Evolutionary conservation across 2,888 invertebrate species (phyloP).

Genomic region (Nymphalis polychloros): DNA sequence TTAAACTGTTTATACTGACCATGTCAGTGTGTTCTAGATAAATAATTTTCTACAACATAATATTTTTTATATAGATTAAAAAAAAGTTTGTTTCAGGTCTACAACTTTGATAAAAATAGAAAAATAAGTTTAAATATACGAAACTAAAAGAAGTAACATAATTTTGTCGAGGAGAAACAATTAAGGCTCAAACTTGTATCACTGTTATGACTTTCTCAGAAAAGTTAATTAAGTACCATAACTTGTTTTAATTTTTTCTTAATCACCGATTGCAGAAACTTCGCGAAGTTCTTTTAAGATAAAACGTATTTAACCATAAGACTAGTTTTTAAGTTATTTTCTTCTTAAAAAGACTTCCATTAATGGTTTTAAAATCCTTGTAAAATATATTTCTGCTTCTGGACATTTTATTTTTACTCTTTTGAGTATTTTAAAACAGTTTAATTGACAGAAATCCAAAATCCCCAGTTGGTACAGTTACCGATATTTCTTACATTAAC

Average conservation of each 20-base stretch:
- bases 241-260: slow-evolving; percentile 47
- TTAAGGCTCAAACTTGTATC: slow-evolving; percentile 38
- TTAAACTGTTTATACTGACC: too few relatives aligned
- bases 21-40: too few relatives aligned
- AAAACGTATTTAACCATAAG: slow-evolving; percentile 33
- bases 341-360: slow-evolving; percentile 23
- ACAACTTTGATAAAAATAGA: background rate
- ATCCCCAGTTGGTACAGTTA: too few relatives aligned
- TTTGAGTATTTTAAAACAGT: too few relatives aligned
- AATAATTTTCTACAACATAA: too few relatives aligned
- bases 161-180: slow-evolving; percentile 33
- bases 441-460: too few relatives aligned
- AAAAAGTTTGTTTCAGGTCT: too few relatives aligned
- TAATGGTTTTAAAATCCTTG: slow-evolving; percentile 9
- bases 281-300: slow-evolving; percentile 36
- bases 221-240: slow-evolving; percentile 43
- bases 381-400: slow-evolving; percentile 5
- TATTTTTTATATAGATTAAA: too few relatives aligned
- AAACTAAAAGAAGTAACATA: background rate
- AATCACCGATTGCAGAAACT: slow-evolving; percentile 41
- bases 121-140: background rate
- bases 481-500: too few relatives aligned
- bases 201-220: slow-evolving; percentile 32
- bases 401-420: slow-evolving; percentile 5
- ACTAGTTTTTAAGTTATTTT: slow-evolving; percentile 24